Conservation (phyloP, 2,888 invertebrate species). For the Allygus modestus region DNA sequence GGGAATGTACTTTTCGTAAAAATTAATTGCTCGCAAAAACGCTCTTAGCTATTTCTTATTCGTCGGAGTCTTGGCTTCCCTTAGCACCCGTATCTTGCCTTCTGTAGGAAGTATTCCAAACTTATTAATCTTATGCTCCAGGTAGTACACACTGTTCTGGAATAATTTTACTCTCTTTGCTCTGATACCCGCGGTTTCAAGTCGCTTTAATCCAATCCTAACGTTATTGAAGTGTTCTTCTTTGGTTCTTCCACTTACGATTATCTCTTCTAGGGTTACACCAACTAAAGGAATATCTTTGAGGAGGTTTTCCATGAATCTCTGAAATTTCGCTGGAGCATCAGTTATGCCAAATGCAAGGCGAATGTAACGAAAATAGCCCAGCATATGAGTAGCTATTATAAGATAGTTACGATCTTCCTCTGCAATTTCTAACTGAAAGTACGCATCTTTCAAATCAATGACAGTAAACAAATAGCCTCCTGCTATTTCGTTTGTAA, state of each 20-base stretch:
- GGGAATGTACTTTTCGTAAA: not conserved
- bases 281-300: constrained; percentile 1
- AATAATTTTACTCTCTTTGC: not conserved
- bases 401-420: not conserved
- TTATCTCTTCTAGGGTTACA: not conserved
- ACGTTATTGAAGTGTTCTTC: not conserved
- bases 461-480: not conserved
- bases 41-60: not conserved
- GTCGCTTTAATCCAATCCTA: not conserved
- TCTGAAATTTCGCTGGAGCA: not conserved
- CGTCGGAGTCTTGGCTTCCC: not conserved
- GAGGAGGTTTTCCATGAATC: not conserved
- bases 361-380: not conserved
- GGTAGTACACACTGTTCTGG: not conserved
- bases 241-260: constrained; percentile 4
- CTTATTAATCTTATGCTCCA: not conserved
- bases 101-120: not conserved
- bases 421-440: not conserved
- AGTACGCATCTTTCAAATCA: not conserved
- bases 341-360: not conserved
- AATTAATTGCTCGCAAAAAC: not conserved
- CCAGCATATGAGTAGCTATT: not conserved
- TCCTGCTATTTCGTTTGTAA: not conserved
- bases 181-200: not conserved
- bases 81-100: not conserved